Evolutionary conservation across 2,888 invertebrate genomes (phyloP), one percentile per base, ranked within the genome.

Genomic region (Caenorhabditis japonica): DNA sequence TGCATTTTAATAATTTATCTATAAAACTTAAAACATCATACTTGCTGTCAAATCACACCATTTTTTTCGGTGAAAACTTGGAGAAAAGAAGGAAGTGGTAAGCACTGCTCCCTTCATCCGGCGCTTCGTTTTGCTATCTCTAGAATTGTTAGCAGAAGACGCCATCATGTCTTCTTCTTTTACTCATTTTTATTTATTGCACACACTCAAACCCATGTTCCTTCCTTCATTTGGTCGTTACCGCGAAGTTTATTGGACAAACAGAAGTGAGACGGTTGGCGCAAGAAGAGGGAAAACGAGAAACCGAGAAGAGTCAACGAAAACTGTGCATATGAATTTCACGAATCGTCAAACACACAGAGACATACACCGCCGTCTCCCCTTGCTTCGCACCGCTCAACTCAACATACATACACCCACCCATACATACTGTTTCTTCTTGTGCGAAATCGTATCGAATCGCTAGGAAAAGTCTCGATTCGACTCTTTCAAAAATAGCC

Each of bases 321-420:
- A 64, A 56, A 64, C 64, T 64, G 64, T 64, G 60, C 59, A 71
- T 64, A 71, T 71, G 71, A 64, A 71, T 62, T 64, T 71, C 71
- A 64, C 71, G 71, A 71, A 62, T 71, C 62, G 62, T 71, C 71
- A 71, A 71, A 71, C 62, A 71, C 62, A 70, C 39, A 39, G 52
- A 41, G 38, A 17, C 46, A 36, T 33, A 30, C 44, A 44, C 44
- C 23, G 27, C 34, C 61, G 43, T 51, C 59, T 38, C 36, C 38
- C 38, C 64, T 64, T 56, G 64, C 46, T 55, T 62, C 47, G 55
- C 47, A 44, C 59, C 34, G 44, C 34, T 34, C 34, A 21, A 52
- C 53, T 15, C 46, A 33, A 39, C 62, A 30, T 30, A 61, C 62
- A 47, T 23, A 51, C 52, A 62, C 51, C 49, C 21, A 49, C 19